Base-by-base conservation (phyloP, 2,113 vertebrate genomes). In the Archilochus colubris region DNA sequence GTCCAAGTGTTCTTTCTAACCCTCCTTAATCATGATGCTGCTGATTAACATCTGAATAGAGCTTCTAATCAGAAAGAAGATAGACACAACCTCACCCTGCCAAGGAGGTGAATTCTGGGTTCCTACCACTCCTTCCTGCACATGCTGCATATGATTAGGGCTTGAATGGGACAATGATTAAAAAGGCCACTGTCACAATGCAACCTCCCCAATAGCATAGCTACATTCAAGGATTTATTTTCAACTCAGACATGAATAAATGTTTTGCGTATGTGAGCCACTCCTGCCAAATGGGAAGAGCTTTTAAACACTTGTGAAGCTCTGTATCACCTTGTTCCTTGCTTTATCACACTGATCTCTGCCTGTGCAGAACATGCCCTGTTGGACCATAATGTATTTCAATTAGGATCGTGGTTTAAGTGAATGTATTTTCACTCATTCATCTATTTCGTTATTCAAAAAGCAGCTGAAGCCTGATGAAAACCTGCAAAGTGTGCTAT, bases 131-230 rank as follows among this genome's bases (percentile, higher is more conserved):
- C 57, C 12, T 58, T 93, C 73, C 91, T 88, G 86, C 94, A 91
- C 94, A 88, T 58, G 89, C 94, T 96, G 93, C 27, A 36, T 94
- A 40, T 97, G 97, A 98, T 98, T 97, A 96, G 81, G 61, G 53
- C 68, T 95, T 96, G 95, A 98, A 97, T 97, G 82, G 93, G 92
- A 94, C 95, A 67, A 78, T 97, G 97, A 97, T 98, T 97, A 94
- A 97, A 96, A 95, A 96, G 96, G 88, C 94, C 96, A 93, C 58
- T 58, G 93, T 83, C 94, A 92, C 96, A 92, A 87, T 88, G 81
- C 54, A 76, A 84, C 80, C 95, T 21, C 91, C 91, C 97, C 94
- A 78, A 78, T 80, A 80, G 82, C 92, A 83, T 10, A 91, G 93
- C 95, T 96, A 81, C 90, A 31, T 89, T 94, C 61, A 72, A 91